phyloP scores from a whole-genome alignment of 1,140 invertebrate species.

The Drosophila paulistorum region DNA sequence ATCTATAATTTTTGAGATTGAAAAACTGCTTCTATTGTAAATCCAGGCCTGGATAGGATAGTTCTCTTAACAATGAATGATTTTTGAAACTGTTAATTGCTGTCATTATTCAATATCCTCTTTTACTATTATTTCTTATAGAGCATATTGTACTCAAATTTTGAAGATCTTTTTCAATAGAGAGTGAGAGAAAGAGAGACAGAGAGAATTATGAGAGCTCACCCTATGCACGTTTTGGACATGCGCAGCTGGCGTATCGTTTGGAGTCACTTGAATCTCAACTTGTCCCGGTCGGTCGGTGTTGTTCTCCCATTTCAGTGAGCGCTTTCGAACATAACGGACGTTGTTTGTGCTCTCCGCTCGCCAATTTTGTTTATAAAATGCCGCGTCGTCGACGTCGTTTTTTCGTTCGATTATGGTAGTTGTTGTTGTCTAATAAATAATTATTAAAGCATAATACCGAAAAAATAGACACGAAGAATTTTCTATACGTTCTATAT shows the following conservation, averaged over 20 bases:
- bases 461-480: slow-evolving; percentile 39
- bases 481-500: slow-evolving; percentile 16
- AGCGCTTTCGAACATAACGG: slow-evolving; percentile 42
- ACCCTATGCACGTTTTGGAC: slow-evolving; percentile 40
- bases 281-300: slow-evolving; percentile 11
- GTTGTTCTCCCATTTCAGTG: slow-evolving; percentile 29
- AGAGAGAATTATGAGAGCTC: slow-evolving; percentile 13
- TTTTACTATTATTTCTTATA: too few relatives aligned
- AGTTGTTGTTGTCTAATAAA: slow-evolving; percentile 35
- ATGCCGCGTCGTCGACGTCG: slow-evolving; percentile 22
- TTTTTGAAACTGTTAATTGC: too few relatives aligned
- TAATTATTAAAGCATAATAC: slow-evolving; percentile 23
- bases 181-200: neutral
- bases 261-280: slow-evolving; percentile 11
- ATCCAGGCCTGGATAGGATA: too few relatives aligned
- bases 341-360: slow-evolving; percentile 34
- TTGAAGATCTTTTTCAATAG: neutral
- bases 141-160: neutral
- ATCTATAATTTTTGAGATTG: too few relatives aligned
- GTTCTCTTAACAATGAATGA: too few relatives aligned
- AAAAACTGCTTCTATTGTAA: too few relatives aligned
- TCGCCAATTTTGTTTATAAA: slow-evolving; percentile 11
- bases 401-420: neutral
- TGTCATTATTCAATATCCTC: too few relatives aligned
- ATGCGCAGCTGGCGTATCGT: slow-evolving; percentile 44